phyloP scores from a whole-genome alignment of 2,888 invertebrate species.

The Drosophila silvestris region DNA sequence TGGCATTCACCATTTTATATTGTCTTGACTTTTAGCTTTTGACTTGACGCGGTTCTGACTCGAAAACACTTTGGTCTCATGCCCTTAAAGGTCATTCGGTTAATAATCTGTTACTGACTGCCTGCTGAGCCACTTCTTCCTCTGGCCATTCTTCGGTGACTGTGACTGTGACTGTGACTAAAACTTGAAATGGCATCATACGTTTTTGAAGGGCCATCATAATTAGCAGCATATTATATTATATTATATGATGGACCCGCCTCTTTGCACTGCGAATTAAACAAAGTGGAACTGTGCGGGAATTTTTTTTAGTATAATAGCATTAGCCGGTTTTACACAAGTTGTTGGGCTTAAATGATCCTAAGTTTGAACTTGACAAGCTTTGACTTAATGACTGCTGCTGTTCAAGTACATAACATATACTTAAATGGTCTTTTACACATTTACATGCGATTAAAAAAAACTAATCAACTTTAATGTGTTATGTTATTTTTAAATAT shows the following conservation, averaged over 20 bases:
- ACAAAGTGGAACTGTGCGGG: constrained; percentile 23
- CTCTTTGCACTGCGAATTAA: constrained; percentile 19
- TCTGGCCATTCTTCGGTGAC: background rate
- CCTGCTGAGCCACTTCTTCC: constrained; percentile 8
- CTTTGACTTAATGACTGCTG: constrained; percentile 24
- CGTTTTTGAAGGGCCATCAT: constrained; percentile 74
- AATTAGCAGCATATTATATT: constrained; percentile 67
- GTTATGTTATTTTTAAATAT: background rate
- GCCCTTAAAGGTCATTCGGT: constrained; percentile 48
- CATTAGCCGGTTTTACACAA: constrained; percentile 13
- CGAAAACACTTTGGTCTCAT: constrained; percentile 39
- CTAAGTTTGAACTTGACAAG: constrained; percentile 17
- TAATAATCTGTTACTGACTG: constrained; percentile 12
- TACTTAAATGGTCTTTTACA: background rate
- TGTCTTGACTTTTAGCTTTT: constrained; percentile 49
- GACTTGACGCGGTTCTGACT: constrained; percentile 19
- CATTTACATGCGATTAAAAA: background rate
- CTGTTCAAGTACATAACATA: background rate
- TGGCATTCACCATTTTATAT: constrained; percentile 38
- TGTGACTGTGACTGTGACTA: background rate
- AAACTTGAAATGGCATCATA: constrained; percentile 44
- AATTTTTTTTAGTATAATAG: constrained; percentile 4
- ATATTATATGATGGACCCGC: constrained; percentile 25
- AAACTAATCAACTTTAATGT: background rate
- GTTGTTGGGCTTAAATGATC: background rate